Conservation (phyloP, 1,140 invertebrate genomes). For the Pollicipes pollicipes region DNA sequence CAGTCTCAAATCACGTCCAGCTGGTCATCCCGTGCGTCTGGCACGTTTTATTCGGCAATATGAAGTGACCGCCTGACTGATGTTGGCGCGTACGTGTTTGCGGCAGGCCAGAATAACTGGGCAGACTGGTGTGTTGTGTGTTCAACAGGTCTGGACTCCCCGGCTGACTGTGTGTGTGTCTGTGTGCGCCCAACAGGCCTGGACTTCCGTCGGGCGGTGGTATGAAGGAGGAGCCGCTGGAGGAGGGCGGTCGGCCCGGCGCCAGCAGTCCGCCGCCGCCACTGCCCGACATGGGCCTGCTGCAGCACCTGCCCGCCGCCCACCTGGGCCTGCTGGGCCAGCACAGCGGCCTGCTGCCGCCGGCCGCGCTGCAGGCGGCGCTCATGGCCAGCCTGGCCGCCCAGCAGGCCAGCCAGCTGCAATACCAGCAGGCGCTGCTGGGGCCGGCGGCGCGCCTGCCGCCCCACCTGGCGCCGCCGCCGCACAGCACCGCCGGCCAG, state of each 20-base stretch:
- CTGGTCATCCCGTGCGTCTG: too few relatives aligned
- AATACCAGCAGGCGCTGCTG: constrained; percentile 3
- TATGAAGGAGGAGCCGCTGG: constrained; percentile 5
- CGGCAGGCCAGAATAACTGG: too few relatives aligned
- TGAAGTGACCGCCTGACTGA: too few relatives aligned
- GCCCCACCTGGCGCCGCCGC: not conserved
- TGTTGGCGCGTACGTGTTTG: too few relatives aligned
- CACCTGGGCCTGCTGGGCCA: not conserved
- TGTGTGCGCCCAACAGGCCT: not conserved
- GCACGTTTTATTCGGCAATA: too few relatives aligned
- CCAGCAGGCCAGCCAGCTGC: not conserved
- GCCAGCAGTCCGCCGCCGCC: not conserved
- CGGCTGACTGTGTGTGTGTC: not conserved
- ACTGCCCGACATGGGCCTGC: not conserved
- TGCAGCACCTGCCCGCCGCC: not conserved
- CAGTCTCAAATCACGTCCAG: too few relatives aligned
- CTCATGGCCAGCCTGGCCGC: constrained; percentile 3
- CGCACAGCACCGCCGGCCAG: not conserved
- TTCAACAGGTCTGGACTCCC: not conserved
- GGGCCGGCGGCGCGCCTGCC: not conserved
- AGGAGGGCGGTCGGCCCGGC: not conserved
- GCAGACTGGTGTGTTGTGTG: too few relatives aligned
- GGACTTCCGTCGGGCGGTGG: not conserved
- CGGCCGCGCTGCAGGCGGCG: constrained; percentile 1
- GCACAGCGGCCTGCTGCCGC: not conserved